Evolutionary conservation across 2,113 vertebrate species (phyloP).

Genomic region (Notechis scutatus): DNA sequence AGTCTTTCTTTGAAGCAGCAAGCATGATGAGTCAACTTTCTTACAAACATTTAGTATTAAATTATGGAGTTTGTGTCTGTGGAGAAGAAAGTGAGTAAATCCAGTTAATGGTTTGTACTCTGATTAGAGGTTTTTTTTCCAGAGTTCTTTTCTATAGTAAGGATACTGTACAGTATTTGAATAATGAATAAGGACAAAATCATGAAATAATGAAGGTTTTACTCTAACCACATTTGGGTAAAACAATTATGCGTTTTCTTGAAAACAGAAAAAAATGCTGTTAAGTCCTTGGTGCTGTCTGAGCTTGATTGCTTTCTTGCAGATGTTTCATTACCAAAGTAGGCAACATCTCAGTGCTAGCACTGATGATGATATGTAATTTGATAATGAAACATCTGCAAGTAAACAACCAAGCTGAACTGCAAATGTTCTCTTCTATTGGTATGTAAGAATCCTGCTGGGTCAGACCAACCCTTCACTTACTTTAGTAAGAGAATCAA

Average conservation of each 20-base stretch:
- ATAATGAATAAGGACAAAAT: background rate
- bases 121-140: background rate
- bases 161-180: background rate
- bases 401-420: background rate
- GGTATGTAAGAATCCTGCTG: background rate
- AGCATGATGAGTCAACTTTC: slow-evolving; percentile 99
- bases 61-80: slow-evolving; percentile 93
- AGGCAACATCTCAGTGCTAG: background rate
- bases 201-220: background rate
- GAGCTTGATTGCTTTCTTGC: background rate
- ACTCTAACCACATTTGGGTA: background rate
- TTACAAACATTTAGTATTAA: slow-evolving; percentile 92
- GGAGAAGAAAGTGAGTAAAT: slow-evolving; percentile 92
- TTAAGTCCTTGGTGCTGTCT: background rate
- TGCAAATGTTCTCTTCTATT: background rate
- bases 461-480: background rate
- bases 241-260: background rate
- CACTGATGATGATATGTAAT: background rate
- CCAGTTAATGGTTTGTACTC: slow-evolving; percentile 3
- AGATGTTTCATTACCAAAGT: background rate
- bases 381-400: background rate
- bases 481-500: background rate
- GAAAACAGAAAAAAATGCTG: background rate
- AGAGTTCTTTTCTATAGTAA: background rate
- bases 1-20: slow-evolving; percentile 98